Evolutionary conservation across 2,888 invertebrate species (phyloP).

Genomic region (Noctua janthina): DNA sequence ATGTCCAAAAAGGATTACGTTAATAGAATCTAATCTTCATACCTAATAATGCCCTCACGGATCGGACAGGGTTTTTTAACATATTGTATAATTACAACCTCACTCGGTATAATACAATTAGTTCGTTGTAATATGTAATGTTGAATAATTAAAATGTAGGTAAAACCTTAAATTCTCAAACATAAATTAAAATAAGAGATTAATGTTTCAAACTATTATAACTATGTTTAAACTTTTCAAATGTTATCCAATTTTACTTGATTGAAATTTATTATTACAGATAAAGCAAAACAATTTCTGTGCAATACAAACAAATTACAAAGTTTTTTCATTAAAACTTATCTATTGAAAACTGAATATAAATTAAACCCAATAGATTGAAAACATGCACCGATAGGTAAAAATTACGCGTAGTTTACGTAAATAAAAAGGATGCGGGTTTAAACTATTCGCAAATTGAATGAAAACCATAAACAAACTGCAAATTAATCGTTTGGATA

Average conservation of each 20-base stretch:
- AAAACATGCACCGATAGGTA: constrained; percentile 14
- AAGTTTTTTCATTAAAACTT: constrained; percentile 49
- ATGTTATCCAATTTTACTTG: constrained; percentile 4
- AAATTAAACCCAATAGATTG: constrained; percentile 19
- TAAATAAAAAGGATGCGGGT: constrained; percentile 1
- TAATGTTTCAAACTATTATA: not conserved
- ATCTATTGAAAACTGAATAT: constrained; percentile 16
- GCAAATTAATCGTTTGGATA: not conserved
- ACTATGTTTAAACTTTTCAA: constrained; percentile 1
- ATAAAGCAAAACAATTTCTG: constrained; percentile 12
- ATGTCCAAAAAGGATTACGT: no score
- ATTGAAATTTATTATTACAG: constrained; percentile 26
- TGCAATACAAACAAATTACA: constrained; percentile 10
- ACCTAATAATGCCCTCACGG: no score
- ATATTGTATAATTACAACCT: not conserved
- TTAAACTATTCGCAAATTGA: constrained; percentile 8
- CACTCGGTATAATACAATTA: not conserved
- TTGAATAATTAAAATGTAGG: not conserved
- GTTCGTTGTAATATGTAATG: not conserved
- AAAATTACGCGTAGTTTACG: constrained; percentile 11
- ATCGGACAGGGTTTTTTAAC: no score
- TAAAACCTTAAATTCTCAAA: not conserved
- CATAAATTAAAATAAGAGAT: not conserved
- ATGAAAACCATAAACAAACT: not conserved
- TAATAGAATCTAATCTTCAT: no score